Evolutionary conservation across 2,113 vertebrate genomes (phyloP), one percentile per base, ranked within the genome.

Genomic region (Rhinopomastus cyanomelas): DNA sequence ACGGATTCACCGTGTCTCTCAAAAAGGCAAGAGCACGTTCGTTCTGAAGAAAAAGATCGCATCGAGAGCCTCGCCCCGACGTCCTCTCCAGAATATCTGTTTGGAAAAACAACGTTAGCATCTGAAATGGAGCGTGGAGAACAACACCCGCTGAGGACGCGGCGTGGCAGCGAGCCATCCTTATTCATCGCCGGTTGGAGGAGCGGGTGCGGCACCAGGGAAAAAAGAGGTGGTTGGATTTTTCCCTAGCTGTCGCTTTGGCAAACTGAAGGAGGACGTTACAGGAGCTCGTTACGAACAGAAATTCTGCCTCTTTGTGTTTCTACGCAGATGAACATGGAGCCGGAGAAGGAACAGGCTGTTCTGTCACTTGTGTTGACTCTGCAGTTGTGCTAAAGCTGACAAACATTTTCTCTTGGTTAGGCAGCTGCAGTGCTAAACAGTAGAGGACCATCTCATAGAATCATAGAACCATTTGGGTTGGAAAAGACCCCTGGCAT

Each of bases 51-150:
- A 88, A n/a, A 75, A 3, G 19, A 61, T 53, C 60, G 52, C 48
- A 72, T 5, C 66, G n/a, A 74, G 9, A 60, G 7, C 16, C 18
- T 78, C 78, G 16, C 25, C 46, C 62, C 11, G 88, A 39, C 20
- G 9, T 51, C 37, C 56, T 81, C 52, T 61, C 49, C 48, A 36
- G 92, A 81, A 30, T 46, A 84, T 66, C 75, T 52, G 34, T 62
- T 81, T 84, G 44, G 84, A 78, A n/a, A 15, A 90, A 71, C 20
- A 72, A 68, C 22, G 81, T 75, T 11, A 78, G 25, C 32, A 86
- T 74, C 23, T 25, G 59, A 86, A 83, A 67, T 60, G 12, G 75
- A 57, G 9, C 3, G 1, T 72, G 49, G 34, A 57, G 23, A 78
- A 49, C 16, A 86, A 56, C 34, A 36, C 34, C 30, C 26, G 52